A percentile compares a stretch with the other conserved stretches of the same genome.
phyloP scores from a whole-genome alignment of 2,113 vertebrate genomes.

The Leptodactylus fuscus region DNA sequence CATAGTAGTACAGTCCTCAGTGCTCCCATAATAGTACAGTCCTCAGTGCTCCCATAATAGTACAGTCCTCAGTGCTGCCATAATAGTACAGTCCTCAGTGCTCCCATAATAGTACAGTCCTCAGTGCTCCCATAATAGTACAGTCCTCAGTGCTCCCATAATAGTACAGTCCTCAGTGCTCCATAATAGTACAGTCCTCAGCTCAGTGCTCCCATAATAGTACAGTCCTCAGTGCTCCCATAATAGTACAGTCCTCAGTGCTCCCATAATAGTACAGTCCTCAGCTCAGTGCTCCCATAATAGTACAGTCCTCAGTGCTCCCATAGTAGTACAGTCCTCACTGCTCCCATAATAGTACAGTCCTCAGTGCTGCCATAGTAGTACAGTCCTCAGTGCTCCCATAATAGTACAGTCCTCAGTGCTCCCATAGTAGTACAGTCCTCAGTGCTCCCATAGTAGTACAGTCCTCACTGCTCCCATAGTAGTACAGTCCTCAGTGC shows the following conservation, averaged over 20 bases:
- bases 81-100: too few species aligned
- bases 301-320: neutral
- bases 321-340: neutral
- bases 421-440: neutral
- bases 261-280: neutral
- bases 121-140: neutral
- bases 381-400: neutral
- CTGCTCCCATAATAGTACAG: neutral
- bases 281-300: neutral
- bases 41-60: too few species aligned
- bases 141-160: neutral
- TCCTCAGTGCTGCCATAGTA: neutral
- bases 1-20: neutral
- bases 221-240: neutral
- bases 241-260: neutral
- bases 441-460: neutral
- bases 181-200: neutral
- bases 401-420: neutral
- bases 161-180: neutral
- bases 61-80: neutral
- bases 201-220: neutral
- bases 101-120: neutral
- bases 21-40: neutral
- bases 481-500: neutral
- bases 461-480: too few species aligned